A percentile compares a stretch with the other conserved stretches of the same genome.
phyloP scores from a whole-genome alignment of 2,888 invertebrate genomes.

The Lithosia quadra region DNA sequence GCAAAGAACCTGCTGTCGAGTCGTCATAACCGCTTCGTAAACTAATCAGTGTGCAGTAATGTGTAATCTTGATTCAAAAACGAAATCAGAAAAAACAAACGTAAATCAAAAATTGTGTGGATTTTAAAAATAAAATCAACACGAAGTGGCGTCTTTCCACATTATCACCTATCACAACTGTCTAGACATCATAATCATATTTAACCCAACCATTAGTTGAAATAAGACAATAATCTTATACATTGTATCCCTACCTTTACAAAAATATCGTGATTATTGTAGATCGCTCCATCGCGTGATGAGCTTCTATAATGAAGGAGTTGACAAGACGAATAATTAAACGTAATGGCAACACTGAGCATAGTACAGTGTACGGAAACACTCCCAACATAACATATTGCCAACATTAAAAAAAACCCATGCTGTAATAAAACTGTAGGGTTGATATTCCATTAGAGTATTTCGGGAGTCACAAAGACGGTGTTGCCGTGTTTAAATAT shows the following conservation, averaged over 20 bases:
- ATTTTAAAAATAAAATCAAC: not conserved
- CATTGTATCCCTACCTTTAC: slow-evolving; percentile 25
- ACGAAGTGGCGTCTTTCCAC: slow-evolving; percentile 6
- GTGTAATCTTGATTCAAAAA: too few species aligned
- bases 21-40: not conserved
- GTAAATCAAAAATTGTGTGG: too few species aligned
- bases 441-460: slow-evolving; percentile 12
- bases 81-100: too few species aligned
- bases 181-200: slow-evolving; percentile 28
- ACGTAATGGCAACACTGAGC: slow-evolving; percentile 42
- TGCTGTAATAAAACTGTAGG: fast-evolving
- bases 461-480: slow-evolving; percentile 19
- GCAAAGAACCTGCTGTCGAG: not conserved
- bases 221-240: slow-evolving; percentile 34
- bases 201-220: slow-evolving; percentile 24
- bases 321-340: slow-evolving; percentile 53
- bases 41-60: too few species aligned
- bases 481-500: slow-evolving; percentile 46
- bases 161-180: slow-evolving; percentile 26
- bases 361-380: slow-evolving; percentile 36
- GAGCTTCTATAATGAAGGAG: slow-evolving; percentile 43
- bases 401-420: slow-evolving; percentile 3
- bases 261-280: slow-evolving; percentile 41
- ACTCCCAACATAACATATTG: slow-evolving; percentile 29
- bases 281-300: slow-evolving; percentile 47